Conservation (phyloP, 2,888 invertebrate genomes). For the Nephrotoma guestfalica region DNA sequence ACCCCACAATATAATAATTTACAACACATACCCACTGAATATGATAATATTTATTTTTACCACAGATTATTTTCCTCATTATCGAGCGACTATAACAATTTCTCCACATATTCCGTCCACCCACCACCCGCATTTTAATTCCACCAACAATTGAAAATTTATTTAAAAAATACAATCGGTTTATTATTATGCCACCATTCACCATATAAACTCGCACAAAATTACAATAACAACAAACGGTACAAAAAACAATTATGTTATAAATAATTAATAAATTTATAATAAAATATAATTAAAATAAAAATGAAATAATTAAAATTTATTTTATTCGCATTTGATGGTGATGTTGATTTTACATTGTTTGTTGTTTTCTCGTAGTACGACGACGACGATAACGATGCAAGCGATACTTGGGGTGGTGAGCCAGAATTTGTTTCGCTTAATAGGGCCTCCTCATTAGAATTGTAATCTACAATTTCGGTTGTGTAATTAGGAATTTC, state of each 20-base stretch:
- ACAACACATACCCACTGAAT: too few species aligned
- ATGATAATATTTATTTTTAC: not conserved
- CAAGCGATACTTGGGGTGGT: constrained; percentile 7
- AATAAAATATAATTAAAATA: not conserved
- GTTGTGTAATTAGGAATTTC: constrained; percentile 31
- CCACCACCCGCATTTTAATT: not conserved
- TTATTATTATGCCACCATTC: not conserved
- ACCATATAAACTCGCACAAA: not conserved
- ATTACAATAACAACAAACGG: not conserved
- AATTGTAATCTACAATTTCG: constrained; percentile 19
- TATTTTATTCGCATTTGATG: not conserved
- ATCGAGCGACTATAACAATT: not conserved
- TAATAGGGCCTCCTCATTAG: constrained; percentile 17
- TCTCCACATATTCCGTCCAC: not conserved
- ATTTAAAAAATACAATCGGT: not conserved
- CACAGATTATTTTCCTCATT: not conserved
- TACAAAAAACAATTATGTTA: not conserved
- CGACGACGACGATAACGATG: not conserved
- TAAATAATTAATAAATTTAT: not conserved
- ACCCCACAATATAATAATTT: not conserved
- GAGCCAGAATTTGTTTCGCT: constrained; percentile 20
- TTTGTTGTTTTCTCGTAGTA: not conserved
- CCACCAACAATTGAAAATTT: not conserved
- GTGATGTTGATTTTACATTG: not conserved
- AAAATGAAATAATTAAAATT: not conserved